phyloP scores from a whole-genome alignment of 2,113 vertebrate species.

The Stercorarius parasiticus region DNA sequence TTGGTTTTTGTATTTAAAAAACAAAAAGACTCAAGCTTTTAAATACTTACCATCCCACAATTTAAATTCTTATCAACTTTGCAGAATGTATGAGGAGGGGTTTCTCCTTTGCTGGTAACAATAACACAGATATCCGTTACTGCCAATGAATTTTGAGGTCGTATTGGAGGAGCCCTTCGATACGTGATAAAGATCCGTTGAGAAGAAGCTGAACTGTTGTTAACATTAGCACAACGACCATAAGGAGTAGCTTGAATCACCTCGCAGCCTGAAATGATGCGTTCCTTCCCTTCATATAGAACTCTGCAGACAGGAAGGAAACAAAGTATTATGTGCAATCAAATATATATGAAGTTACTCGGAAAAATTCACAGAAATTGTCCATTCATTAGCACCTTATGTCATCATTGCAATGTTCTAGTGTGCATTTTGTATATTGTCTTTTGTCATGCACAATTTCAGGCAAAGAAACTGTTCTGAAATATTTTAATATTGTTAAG shows the following conservation, averaged over 20 bases:
- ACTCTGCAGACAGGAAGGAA: conserved; percentile 75
- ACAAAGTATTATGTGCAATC: background rate
- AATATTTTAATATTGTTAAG: background rate
- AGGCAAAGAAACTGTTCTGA: background rate
- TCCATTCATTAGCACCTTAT: background rate
- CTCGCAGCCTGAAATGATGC: conserved; percentile 92
- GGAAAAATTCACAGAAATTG: background rate
- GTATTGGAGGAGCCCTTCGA: conserved; percentile 81
- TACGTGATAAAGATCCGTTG: conserved; percentile 96
- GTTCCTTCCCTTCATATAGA: conserved; percentile 94
- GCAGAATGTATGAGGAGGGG: conserved; percentile 95
- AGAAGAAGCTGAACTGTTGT: conserved; percentile 93
- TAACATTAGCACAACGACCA: conserved; percentile 96
- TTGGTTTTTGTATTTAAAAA: background rate
- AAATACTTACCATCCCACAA: conserved; percentile 89
- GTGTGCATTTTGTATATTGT: background rate
- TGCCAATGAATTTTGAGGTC: conserved; percentile 91
- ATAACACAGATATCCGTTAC: conserved; percentile 98
- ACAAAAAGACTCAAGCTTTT: background rate
- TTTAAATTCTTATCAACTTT: conserved; percentile 98
- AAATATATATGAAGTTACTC: background rate
- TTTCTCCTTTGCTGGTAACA: conserved; percentile 94
- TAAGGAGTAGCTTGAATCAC: conserved; percentile 94
- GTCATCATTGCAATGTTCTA: background rate
- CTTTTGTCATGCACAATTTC: background rate